Base-by-base conservation (phyloP, 2,113 vertebrate genomes). In the Sinosuthora webbiana region DNA sequence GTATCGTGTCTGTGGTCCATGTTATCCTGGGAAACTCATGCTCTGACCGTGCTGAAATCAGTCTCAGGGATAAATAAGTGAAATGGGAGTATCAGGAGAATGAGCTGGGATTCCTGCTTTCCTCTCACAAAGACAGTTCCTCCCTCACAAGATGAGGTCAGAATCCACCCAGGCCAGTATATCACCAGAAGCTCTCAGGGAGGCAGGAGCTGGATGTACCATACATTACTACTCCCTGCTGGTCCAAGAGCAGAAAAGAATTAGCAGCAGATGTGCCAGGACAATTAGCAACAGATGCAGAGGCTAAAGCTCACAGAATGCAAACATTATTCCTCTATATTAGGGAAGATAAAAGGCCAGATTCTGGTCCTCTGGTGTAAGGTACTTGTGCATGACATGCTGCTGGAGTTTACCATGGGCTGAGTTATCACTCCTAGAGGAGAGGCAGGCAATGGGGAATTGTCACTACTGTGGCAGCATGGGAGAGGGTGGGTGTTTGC, bases 251-350 rank as follows among this genome's bases (percentile, higher is more conserved):
- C 80, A 93, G 94, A 92, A 92, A 83, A 83, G 82, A 97, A 96
- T 97, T 94, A 94, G 94, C 91, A 97, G 91, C 96, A 97, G 96
- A 97, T 97, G 96, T 97, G 90, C 87, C 77, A 94, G 89, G 90
- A 88, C 94, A 94, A 97, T 97, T 97, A 96, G 79, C 91, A 95
- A 95, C 96, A 97, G 94, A 96, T 96, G 94, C 90, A 75, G 95
- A 95, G 93, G 95, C 94, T 93, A 92, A 97, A 96, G 93, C 91
- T 85, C 94, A 94, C 85, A 94, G 95, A 95, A 93, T 69, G 60
- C 89, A 87, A 83, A 83, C 75, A 60, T 94, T 90, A 96, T 75
- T 92, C 80, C 60, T 62, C 68, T 90, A 69, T 83, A 91, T 94
- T 70, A 91, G 62, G 25, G 79, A 91, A 95, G 63, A 96, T 86